Evolutionary conservation across 1,140 invertebrate species (phyloP).

Genomic region (Drosophila subobscura): DNA sequence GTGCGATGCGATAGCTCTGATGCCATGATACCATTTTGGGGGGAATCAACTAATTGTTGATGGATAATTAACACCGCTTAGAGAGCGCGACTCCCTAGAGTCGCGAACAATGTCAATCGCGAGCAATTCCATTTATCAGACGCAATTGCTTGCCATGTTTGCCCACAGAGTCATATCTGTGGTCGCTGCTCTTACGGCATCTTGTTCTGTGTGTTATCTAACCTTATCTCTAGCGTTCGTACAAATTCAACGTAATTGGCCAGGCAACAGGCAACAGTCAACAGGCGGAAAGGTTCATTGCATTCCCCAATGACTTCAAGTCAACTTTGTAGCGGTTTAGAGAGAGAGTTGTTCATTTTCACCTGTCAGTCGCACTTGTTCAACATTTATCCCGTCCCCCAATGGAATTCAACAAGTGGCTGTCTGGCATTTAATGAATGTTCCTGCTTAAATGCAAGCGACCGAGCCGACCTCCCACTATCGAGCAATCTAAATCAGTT

Average conservation of each 20-base stretch:
- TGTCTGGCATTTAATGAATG: conserved; percentile 42
- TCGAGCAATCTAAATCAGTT: conserved; percentile 36
- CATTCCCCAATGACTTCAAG: not conserved
- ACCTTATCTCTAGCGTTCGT: conserved; percentile 13
- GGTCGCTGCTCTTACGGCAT: not conserved
- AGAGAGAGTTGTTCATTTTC: conserved; percentile 17
- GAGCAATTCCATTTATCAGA: conserved; percentile 5
- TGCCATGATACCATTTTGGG: conserved; percentile 15
- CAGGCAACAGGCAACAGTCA: too few species aligned
- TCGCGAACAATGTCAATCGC: not conserved
- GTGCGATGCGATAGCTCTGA: not conserved
- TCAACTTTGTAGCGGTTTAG: not conserved
- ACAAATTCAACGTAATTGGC: conserved; percentile 16
- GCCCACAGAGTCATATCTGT: conserved; percentile 1
- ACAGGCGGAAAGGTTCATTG: conserved; percentile 11
- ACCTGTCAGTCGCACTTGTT: conserved; percentile 33
- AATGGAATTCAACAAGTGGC: conserved; percentile 9
- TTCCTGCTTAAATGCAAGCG: conserved; percentile 20
- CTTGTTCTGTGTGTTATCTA: conserved; percentile 23
- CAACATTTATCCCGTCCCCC: not conserved
- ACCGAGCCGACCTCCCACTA: conserved; percentile 6
- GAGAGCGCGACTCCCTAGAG: not conserved
- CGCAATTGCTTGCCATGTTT: not conserved
- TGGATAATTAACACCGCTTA: conserved; percentile 18
- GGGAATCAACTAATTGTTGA: conserved; percentile 24